phyloP scores from a whole-genome alignment of 2,888 invertebrate species.

The Drosophila melanosoma region DNA sequence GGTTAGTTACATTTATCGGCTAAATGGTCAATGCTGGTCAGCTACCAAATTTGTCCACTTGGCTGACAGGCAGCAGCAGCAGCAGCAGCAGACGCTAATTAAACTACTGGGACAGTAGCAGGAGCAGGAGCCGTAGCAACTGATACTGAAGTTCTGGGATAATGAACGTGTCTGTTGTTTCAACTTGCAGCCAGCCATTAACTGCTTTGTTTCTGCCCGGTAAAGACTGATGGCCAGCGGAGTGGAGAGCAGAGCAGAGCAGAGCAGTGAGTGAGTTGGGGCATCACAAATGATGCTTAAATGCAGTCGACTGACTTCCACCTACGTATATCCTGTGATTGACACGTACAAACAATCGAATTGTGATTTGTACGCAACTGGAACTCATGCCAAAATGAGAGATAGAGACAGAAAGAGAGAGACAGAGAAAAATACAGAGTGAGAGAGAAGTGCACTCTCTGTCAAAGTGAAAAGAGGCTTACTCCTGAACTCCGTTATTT shows the following conservation, averaged over 20 bases:
- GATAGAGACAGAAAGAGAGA: neutral
- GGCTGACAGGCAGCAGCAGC: slow-evolving; percentile 66
- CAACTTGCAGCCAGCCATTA: slow-evolving; percentile 56
- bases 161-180: slow-evolving; percentile 60
- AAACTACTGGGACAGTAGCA: slow-evolving; percentile 56
- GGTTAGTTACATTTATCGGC: slow-evolving; percentile 50
- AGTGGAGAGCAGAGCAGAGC: neutral
- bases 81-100: slow-evolving; percentile 71
- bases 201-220: slow-evolving; percentile 43
- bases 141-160: slow-evolving; percentile 60
- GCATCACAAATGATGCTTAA: slow-evolving; percentile 66
- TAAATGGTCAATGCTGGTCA: slow-evolving; percentile 66
- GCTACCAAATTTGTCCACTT: slow-evolving; percentile 69
- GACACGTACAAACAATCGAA: slow-evolving; percentile 80
- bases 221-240: neutral
- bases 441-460: slow-evolving; percentile 8
- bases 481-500: slow-evolving; percentile 50
- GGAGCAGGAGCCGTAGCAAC: slow-evolving; percentile 6
- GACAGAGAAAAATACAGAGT: neutral
- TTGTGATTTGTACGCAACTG: slow-evolving; percentile 68
- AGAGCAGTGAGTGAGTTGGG: neutral
- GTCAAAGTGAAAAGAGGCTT: slow-evolving; percentile 47
- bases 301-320: slow-evolving; percentile 42
- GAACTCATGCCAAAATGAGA: slow-evolving; percentile 24
- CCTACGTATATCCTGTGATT: slow-evolving; percentile 65